Evolutionary conservation across 2,888 invertebrate genomes (phyloP), one percentile per base, ranked within the genome.

Genomic region (Acanthosepion pharaonis): DNA sequence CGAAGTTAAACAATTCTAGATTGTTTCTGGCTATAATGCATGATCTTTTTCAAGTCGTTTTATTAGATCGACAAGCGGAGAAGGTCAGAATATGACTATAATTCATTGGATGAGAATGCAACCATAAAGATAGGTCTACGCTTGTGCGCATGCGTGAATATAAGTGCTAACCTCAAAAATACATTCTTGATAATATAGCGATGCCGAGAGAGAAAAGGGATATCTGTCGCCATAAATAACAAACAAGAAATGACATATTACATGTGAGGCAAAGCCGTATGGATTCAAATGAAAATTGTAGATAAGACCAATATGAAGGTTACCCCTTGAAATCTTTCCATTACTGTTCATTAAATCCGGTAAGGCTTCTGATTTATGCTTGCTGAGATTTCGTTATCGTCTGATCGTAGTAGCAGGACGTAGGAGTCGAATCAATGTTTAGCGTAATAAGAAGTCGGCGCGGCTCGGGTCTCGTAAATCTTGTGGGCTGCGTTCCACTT

Each of bases 301-400:
- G 78, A 78, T 78, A 78, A 78, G 78, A 23, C 11, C 78, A 23
- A 78, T 78, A 78, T 78, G 78, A 78, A n/a, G 78, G 78, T 78
- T n/a, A 78, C 78, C 78, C n/a, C 78, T 78, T 78, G n/a, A 78
- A 78, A 78, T n/a, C 78, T 78, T 78, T 78, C 78, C 78, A 78
- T 78, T 78, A 78, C 78, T 78, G 78, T 78, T 78, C 78, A 78
- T 78, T 78, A 78, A 78, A 78, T 78, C 78, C 78, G n/a, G 78
- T n/a, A 78, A 78, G 33, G 33, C 33, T 6, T 78, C n/a, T 78
- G 78, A 78, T 78, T 78, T 78, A 78, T 78, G 11, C 15, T n/a
- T n/a, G n/a, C 78, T n/a, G n/a, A n/a, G n/a, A n/a, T 78, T 78
- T 18, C 18, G 78, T 78, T 78, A 78, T 78, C 78, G n/a, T n/a